Percentiles rank a stretch among this genome's conserved stretches.
phyloP scores from a whole-genome alignment of 2,888 invertebrate species.

The Serripes groenlandicus region DNA sequence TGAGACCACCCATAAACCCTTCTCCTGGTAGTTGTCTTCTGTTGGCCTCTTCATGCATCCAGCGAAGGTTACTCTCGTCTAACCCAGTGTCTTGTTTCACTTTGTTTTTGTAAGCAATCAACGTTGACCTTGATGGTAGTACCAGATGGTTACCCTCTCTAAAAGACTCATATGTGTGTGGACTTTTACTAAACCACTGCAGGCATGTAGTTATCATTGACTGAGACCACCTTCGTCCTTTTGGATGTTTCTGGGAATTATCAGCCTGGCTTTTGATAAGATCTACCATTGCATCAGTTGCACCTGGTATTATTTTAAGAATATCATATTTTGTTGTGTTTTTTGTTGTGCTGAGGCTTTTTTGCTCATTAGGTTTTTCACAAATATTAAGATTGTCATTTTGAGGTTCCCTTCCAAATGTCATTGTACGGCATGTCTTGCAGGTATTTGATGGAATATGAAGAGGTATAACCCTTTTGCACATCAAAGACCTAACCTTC shows the following conservation, averaged over 20 bases:
- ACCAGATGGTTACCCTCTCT: conserved; percentile 17
- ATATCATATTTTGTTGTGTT: conserved; percentile 31
- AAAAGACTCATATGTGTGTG: conserved; percentile 40
- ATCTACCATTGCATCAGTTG: conserved; percentile 40
- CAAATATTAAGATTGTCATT: too few relatives aligned
- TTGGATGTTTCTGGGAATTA: conserved; percentile 29
- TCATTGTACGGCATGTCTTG: conserved; percentile 42
- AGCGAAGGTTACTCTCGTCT: conserved; percentile 31
- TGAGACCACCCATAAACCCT: conserved; percentile 56
- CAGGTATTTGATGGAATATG: conserved; percentile 12
- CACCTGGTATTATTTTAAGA: conserved; percentile 40
- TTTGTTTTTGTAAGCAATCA: conserved; percentile 42
- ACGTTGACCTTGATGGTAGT: conserved; percentile 27
- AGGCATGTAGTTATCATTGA: conserved; percentile 32
- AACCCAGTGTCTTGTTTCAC: conserved; percentile 41
- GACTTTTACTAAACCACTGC: conserved; percentile 36
- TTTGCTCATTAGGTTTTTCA: too few relatives aligned
- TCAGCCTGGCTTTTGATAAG: conserved; percentile 38
- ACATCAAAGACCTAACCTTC: conserved; percentile 28
- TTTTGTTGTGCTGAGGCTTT: too few relatives aligned
- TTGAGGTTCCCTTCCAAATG: too few relatives aligned
- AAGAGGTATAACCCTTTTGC: conserved; percentile 30
- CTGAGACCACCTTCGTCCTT: conserved; percentile 44
- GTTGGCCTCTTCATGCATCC: conserved; percentile 64
- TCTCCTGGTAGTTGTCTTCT: conserved; percentile 35